Base-by-base conservation (phyloP, 2,888 invertebrate species). In the Dasypogon diadema region DNA sequence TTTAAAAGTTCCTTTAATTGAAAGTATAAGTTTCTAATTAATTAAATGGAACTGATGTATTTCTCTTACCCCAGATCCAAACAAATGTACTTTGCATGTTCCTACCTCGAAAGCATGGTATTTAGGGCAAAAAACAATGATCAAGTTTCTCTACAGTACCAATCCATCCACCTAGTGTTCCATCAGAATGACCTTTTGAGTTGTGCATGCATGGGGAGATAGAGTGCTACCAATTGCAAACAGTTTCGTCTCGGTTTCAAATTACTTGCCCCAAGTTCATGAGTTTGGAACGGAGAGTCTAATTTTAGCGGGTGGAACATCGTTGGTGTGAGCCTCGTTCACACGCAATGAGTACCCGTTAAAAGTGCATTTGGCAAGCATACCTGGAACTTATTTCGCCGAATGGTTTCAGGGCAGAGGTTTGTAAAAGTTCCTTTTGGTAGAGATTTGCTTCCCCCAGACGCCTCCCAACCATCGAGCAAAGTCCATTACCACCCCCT, bases 341-440 rank as follows among this genome's bases (percentile, higher is more conserved):
- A 48, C 65, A 65, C 65, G 65, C 65, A 65, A 65, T 65, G 37
- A 65, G 37, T 26, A 48, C 37, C 46, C 42, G 48, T 65, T 65
- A 65, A 16, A 51, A 21, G 21, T 16, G 2, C 18, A n/a, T 18
- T 2, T 16, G 12, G 18, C 8, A 14, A 65, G 24, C 22, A 46
- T 21, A 26, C 48, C 46, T 46, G 46, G 21, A 42, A 65, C 37
- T 60, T 60, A 34, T 60, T 60, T 60, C 37, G 60, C 6, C 37
- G 34, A 37, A 37, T 2, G 37, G 18, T 34, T 34, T 37, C 37
- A 37, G 34, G 21, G 21, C 21, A 5, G 18, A n/a, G 2, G 10
- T 60, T 16, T 30, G n/a, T 30, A 30, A 30, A 60, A 60, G 10
- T 30, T 12, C 0, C 21, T 37, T 18, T 60, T 14, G 37, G 37